A percentile compares a stretch with the other conserved stretches of the same genome.
Evolutionary conservation across 1,140 invertebrate genomes (phyloP).

Genomic region (Hetaerina americana): DNA sequence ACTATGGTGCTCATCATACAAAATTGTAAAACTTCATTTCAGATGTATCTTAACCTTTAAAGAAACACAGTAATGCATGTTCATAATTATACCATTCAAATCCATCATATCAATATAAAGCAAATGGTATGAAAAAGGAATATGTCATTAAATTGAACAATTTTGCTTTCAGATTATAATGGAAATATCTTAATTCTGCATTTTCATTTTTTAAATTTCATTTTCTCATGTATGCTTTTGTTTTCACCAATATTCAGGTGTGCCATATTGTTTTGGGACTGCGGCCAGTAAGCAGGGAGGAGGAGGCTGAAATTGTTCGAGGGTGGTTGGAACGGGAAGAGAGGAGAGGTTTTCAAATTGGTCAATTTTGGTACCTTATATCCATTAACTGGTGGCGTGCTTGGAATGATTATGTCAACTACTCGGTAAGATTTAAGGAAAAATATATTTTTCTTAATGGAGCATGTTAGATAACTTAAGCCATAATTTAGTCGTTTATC

Average conservation of each 20-base stretch:
- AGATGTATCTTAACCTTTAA: too few relatives aligned
- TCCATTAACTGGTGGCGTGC: slow-evolving; percentile 68
- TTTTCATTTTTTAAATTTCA: not conserved
- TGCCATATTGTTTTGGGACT: slow-evolving; percentile 80
- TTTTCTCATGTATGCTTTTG: too few relatives aligned
- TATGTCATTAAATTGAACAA: too few relatives aligned
- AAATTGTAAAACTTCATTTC: too few relatives aligned
- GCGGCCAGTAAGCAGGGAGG: slow-evolving; percentile 57
- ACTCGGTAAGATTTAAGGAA: slow-evolving; percentile 16
- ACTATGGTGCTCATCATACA: too few relatives aligned
- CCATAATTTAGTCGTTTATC: too few relatives aligned
- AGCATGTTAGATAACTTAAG: too few relatives aligned
- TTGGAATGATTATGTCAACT: slow-evolving; percentile 59
- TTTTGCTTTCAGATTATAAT: slow-evolving; percentile 48
- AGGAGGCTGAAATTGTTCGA: slow-evolving; percentile 67
- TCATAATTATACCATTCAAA: too few relatives aligned
- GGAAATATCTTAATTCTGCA: not conserved
- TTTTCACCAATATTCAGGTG: slow-evolving; percentile 47
- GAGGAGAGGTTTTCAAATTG: slow-evolving; percentile 51
- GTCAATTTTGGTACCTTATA: slow-evolving; percentile 79
- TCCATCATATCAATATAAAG: too few relatives aligned
- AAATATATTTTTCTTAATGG: slow-evolving; percentile 5
- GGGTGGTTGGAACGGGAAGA: slow-evolving; percentile 68
- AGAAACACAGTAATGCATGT: too few relatives aligned
- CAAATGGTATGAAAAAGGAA: too few relatives aligned